A percentile compares a stretch with the other conserved stretches of the same genome.
These are phyloP conservation scores for Cerastoderma edule DNA, from an alignment of 2,888 invertebrate genomes.

Conservation along the genomic window DNA sequence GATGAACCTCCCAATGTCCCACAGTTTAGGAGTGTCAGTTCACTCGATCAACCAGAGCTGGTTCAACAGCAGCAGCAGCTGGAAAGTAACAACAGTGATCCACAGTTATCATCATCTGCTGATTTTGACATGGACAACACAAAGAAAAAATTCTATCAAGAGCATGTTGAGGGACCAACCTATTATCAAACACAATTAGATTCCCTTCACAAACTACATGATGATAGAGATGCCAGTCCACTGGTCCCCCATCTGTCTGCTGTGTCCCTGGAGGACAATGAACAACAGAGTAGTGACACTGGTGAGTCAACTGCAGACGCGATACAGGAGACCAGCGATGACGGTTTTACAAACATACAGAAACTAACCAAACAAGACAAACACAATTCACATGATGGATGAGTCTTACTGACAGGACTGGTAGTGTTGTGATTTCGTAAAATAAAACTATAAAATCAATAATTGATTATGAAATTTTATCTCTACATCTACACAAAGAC, in stretches of 20 bases:
- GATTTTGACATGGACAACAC: not conserved
- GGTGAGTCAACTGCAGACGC: not conserved
- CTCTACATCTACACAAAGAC: too few species aligned
- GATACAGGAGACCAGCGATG: not conserved
- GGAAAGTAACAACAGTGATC: not conserved
- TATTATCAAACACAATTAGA: constrained; percentile 9
- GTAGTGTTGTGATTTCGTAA: too few species aligned
- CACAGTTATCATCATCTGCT: not conserved
- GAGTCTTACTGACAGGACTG: too few species aligned
- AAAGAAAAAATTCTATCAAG: not conserved
- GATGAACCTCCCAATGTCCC: constrained; percentile 4
- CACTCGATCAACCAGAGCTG: constrained; percentile 3
- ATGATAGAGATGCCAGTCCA: not conserved
- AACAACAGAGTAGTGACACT: not conserved
- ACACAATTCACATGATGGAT: not conserved
- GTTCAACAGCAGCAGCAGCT: not conserved
- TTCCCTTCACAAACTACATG: not conserved
- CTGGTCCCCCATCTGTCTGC: not conserved
- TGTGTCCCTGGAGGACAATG: not conserved
- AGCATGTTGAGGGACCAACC: constrained; percentile 3
- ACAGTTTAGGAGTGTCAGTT: not conserved
- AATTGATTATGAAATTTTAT: too few species aligned
- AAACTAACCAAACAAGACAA: not conserved
- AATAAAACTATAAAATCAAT: too few species aligned
- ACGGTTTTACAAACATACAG: not conserved